These are phyloP conservation scores for Leptopterna dolabrata DNA, from an alignment of 2,888 invertebrate species.

Conservation along the genomic window DNA sequence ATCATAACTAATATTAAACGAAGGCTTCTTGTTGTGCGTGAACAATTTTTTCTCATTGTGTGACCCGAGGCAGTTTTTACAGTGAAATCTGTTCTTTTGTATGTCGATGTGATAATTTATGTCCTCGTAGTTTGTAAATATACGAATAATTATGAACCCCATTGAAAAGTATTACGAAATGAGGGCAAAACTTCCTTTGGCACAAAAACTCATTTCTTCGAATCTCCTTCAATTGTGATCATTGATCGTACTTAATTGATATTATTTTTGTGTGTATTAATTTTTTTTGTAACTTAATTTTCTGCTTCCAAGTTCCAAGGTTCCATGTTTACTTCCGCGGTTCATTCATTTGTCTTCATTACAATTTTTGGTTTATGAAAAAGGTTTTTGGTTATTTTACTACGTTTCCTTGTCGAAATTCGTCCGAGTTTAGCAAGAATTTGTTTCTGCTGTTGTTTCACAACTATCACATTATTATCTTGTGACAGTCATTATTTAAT, in stretches of 20 bases:
- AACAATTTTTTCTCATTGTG: slow-evolving; percentile 27
- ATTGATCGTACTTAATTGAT: slow-evolving; percentile 51
- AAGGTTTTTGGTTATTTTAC: slow-evolving; percentile 1
- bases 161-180: slow-evolving; percentile 49
- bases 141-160: slow-evolving; percentile 32
- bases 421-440: slow-evolving; percentile 23
- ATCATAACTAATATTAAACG: not conserved
- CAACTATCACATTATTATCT: slow-evolving; percentile 48
- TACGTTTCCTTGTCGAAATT: slow-evolving; percentile 11
- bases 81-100: slow-evolving; percentile 48
- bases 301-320: not conserved
- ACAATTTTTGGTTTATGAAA: not conserved
- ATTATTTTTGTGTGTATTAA: slow-evolving; percentile 41
- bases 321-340: slow-evolving; percentile 19
- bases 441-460: slow-evolving; percentile 42
- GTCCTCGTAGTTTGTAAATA: slow-evolving; percentile 54
- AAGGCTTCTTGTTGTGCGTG: slow-evolving; percentile 14
- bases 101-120: slow-evolving; percentile 52
- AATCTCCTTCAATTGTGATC: slow-evolving; percentile 53
- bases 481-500: slow-evolving; percentile 54
- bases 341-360: not conserved
- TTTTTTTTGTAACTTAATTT: slow-evolving; percentile 23
- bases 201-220: slow-evolving; percentile 52
- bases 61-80: slow-evolving; percentile 41
- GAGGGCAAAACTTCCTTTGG: slow-evolving; percentile 55